Percentiles rank a stretch among this genome's conserved stretches.
These are phyloP conservation scores for Drosophila santomea DNA, from an alignment of 1,140 invertebrate species.

Conservation along the genomic window DNA sequence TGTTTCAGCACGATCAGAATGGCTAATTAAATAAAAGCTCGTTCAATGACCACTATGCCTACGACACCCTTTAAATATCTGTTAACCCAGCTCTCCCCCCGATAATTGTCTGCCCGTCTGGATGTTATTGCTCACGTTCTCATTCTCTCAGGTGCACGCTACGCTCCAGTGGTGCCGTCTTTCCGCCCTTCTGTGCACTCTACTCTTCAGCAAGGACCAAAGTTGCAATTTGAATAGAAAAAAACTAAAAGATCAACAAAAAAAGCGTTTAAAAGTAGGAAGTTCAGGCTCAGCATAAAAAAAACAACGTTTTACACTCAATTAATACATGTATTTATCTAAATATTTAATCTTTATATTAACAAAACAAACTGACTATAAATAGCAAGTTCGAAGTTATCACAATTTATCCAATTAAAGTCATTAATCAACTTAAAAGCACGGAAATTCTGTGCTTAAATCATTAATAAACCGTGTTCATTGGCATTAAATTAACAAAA, in stretches of 20 bases:
- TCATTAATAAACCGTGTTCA: too few species aligned
- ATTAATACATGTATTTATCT: too few species aligned
- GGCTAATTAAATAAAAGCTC: background rate
- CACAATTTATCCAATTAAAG: too few species aligned
- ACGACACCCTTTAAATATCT: constrained; percentile 22
- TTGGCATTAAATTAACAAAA: constrained; percentile 2
- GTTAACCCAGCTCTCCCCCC: constrained; percentile 17
- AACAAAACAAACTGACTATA: too few species aligned
- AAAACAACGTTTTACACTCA: too few species aligned
- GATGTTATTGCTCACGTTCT: constrained; percentile 63
- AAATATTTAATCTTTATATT: too few species aligned
- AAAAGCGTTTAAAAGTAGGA: too few species aligned
- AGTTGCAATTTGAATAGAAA: background rate
- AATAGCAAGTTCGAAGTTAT: too few species aligned
- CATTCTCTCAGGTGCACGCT: constrained; percentile 50
- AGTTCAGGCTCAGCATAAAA: too few species aligned
- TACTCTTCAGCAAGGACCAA: constrained; percentile 9
- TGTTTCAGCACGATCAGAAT: background rate
- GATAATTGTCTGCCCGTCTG: constrained; percentile 58
- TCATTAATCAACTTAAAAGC: too few species aligned
- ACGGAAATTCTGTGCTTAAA: too few species aligned
- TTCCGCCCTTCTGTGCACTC: constrained; percentile 9
- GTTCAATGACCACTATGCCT: constrained; percentile 31
- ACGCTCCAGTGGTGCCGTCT: constrained; percentile 31
- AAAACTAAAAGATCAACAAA: too few species aligned